Base-by-base conservation (phyloP, 2,113 vertebrate species). In the Albula glossodonta region DNA sequence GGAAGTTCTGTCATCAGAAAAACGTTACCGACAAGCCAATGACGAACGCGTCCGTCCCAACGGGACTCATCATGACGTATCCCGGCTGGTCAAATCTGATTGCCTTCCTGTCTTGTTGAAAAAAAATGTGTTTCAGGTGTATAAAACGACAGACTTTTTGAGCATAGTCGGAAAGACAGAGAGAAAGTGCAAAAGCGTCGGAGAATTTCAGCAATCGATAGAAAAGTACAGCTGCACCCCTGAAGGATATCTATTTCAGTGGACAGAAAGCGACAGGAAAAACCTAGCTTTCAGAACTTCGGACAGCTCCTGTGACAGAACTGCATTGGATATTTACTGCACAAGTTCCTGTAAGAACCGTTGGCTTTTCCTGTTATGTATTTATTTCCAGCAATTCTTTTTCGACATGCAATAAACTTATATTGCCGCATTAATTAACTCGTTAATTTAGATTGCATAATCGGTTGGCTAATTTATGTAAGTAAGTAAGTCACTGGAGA, bases 1-100 rank as follows among this genome's bases (percentile, higher is more conserved):
- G 50, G 70, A 41, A 57, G 60, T 63, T 84, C 50, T 41, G 57
- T 74, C 53, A 81, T 78, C 85, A 88, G 82, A 86, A 9, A 13
- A 83, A 22, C 19, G 52, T 80, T 15, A 80, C 78, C 56, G 89
- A 89, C 90, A 92, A 90, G 91, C 87, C 90, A 89, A 90, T 91
- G 90, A 88, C 81, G 87, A 90, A 85, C 83, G 82, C 89, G 82
- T 90, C 90, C 84, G 88, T 91, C 91, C 95, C 91, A 87, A 83
- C 89, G 95, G 94, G 96, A 96, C 87, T 89, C 80, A 87, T 79
- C 84, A 92, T 97, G 96, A 97, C 96, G 96, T 96, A 94, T 94
- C 91, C 89, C 56, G 86, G 81, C 81, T 89, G 90, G 89, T 85
- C 88, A 88, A 93, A 93, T 89, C 92, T 92, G 93, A 95, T 94